Evolutionary conservation across 2,797 vertebrate genomes (phyloP), one percentile per base, ranked within the genome.

Genomic region (Acanthurus tractus): DNA sequence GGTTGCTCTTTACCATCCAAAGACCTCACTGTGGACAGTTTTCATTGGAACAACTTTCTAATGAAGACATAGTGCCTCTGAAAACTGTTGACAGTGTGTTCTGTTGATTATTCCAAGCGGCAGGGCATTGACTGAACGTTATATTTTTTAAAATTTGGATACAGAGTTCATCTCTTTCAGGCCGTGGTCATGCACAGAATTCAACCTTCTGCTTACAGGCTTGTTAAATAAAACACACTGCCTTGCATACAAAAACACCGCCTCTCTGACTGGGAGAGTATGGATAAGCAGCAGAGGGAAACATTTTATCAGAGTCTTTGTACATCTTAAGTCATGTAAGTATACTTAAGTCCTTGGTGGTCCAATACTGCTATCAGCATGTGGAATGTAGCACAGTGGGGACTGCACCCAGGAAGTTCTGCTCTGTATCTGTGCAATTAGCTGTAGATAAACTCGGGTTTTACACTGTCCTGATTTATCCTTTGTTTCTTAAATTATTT

Each of bases 321-420:
- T 90, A 84, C 93, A 92, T 92, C 87, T 84, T 66, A 77, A 91
- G 85, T 90, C 86, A 88, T 91, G 91, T 89, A 89, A 90, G 85
- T 86, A 87, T 88, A 90, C 89, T 93, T 89, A 74, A 90, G 83
- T 86, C 92, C 88, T 93, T 95, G 95, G 94, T 95, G 95, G 95
- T 95, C 95, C 86, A 79, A 83, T 59, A 71, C 76, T 74, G 81
- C 86, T 95, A 94, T 95, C 93, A 93, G 92, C 86, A 89, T 94
- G 82, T 94, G 95, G 94, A 94, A 94, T 90, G 92, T 76, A 90
- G 84, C 84, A 75, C 72, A 54, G 84, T 78, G 78, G 71, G 77
- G 88, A 91, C 87, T 82, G 79, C 81, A 86, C 86, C 88, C 74
- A 86, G 75, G 84, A 83, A 57, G 71, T 83, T 85, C 86, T 79